These are phyloP conservation scores for Gavialis gangeticus DNA, from an alignment of 2,113 vertebrate species.

Conservation along the genomic window DNA sequence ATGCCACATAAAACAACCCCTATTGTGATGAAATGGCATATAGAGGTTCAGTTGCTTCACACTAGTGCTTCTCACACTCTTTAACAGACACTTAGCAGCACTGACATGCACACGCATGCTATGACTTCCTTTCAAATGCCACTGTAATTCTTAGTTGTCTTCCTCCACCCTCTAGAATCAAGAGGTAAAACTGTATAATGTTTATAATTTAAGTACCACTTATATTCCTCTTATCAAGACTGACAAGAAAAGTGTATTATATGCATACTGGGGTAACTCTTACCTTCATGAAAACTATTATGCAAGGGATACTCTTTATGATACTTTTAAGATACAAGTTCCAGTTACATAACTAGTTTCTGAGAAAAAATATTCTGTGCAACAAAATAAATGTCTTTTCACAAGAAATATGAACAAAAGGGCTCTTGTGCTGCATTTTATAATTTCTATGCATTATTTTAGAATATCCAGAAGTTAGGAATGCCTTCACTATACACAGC, in stretches of 20 bases:
- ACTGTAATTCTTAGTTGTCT: not conserved
- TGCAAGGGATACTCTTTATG: no score
- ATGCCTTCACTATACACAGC: no score
- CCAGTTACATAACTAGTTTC: no score
- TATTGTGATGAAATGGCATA: not conserved
- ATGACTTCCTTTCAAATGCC: not conserved
- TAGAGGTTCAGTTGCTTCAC: not conserved
- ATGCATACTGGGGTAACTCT: not conserved
- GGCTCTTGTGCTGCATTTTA: no score
- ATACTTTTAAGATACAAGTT: no score
- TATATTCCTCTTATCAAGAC: not conserved
- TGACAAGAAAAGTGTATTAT: not conserved
- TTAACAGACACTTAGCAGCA: not conserved
- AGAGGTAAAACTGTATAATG: not conserved
- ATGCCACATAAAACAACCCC: not conserved
- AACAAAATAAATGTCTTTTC: no score
- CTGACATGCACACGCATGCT: not conserved
- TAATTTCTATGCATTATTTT: no score
- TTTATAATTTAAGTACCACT: not conserved
- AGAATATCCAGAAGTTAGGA: no score
- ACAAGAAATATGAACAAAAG: no score
- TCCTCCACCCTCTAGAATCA: not conserved
- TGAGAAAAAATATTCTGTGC: no score
- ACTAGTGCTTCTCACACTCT: not conserved
- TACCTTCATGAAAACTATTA: not conserved